Percentiles rank a stretch among this genome's conserved stretches.
Evolutionary conservation across 2,797 vertebrate species (phyloP).

Genomic region (Crenuchus spilurus): DNA sequence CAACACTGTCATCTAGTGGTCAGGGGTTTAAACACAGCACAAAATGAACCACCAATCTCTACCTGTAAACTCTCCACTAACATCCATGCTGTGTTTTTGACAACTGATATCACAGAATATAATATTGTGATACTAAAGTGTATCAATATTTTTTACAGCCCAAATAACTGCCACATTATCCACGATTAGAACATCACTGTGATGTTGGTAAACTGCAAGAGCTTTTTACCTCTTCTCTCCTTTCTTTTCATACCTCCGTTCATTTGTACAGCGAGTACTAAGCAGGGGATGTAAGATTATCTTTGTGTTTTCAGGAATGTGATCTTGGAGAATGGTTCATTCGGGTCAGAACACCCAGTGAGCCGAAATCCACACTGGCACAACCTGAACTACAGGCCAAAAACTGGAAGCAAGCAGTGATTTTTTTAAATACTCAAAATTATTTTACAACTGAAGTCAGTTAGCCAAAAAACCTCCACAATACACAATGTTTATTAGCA

Average conservation of each 20-base stretch:
- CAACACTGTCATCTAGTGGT: too few species aligned
- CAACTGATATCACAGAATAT: too few species aligned
- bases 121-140: too few species aligned
- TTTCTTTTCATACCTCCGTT: background rate
- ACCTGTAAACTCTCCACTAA: too few species aligned
- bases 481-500: too few species aligned
- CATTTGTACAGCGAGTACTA: background rate
- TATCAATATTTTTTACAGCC: too few species aligned
- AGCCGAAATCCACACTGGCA: constrained; percentile 39
- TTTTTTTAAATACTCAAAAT: background rate
- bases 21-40: too few species aligned
- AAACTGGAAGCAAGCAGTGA: background rate
- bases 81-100: too few species aligned
- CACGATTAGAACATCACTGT: background rate
- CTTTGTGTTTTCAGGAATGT: constrained; percentile 49
- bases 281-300: constrained; percentile 36
- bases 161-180: too few species aligned
- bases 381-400: background rate
- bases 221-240: background rate
- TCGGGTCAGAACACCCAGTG: constrained; percentile 41
- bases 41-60: too few species aligned
- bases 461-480: too few species aligned
- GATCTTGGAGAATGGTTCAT: constrained; percentile 45
- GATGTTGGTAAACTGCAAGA: background rate
- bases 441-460: too few species aligned